Evolutionary conservation across 2,888 invertebrate species (phyloP).

Genomic region (Drosophila infuscata): DNA sequence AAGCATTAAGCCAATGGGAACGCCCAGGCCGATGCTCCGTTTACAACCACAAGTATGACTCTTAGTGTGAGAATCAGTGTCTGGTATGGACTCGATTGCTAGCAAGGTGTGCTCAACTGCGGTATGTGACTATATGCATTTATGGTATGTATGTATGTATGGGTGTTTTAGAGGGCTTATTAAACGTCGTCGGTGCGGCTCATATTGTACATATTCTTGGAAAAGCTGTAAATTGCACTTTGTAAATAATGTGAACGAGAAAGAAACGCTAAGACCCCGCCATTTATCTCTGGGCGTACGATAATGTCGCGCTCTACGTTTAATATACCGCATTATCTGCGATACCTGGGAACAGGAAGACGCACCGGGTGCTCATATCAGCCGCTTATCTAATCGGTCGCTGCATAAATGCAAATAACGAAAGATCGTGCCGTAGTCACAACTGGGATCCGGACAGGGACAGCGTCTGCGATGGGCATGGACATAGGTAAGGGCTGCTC

Average conservation of each 20-base stretch:
- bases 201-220: conserved; percentile 64
- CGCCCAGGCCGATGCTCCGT: conserved; percentile 28
- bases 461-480: conserved; percentile 12
- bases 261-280: conserved; percentile 67
- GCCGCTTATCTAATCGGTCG: conserved; percentile 79
- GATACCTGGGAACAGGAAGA: conserved; percentile 76
- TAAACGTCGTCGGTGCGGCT: conserved; percentile 60
- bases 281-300: conserved; percentile 66
- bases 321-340: conserved; percentile 67
- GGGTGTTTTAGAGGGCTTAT: conserved; percentile 57
- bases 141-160: not conserved
- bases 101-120: conserved; percentile 47
- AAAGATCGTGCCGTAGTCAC: conserved; percentile 63
- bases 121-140: conserved; percentile 14
- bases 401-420: conserved; percentile 82
- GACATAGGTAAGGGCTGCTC: conserved; percentile 5
- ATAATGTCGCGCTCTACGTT: conserved; percentile 63
- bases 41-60: conserved; percentile 13
- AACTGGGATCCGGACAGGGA: conserved; percentile 37
- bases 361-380: conserved; percentile 54
- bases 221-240: conserved; percentile 76
- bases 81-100: conserved; percentile 44
- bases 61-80: conserved; percentile 48
- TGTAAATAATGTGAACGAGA: conserved; percentile 62
- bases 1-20: conserved; percentile 69